Percentiles rank a stretch among this genome's conserved stretches.
These are phyloP conservation scores for Pristis pectinata DNA, from an alignment of 2,797 vertebrate genomes.

Conservation along the genomic window DNA sequence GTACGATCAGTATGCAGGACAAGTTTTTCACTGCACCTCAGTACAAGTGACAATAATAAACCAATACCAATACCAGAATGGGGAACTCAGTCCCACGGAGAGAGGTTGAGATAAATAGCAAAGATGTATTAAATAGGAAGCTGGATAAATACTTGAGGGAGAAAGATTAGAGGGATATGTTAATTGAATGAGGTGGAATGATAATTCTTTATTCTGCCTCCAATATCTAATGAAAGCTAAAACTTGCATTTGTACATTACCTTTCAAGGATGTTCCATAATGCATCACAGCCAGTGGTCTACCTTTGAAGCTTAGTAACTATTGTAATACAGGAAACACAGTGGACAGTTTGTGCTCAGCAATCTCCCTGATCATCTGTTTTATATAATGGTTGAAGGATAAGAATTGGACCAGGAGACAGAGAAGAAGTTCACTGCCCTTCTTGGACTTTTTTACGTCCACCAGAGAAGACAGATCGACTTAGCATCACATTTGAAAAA, in stretches of 20 bases:
- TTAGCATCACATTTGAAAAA: not conserved
- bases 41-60: no score
- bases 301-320: not conserved
- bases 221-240: not conserved
- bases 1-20: no score
- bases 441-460: no score
- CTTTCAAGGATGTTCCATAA: not conserved
- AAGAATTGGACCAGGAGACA: no score
- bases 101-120: not conserved
- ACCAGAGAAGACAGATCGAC: no score
- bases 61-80: no score
- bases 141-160: not conserved
- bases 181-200: not conserved
- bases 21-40: no score
- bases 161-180: not conserved
- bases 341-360: no score
- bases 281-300: no score
- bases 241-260: not conserved
- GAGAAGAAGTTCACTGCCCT: no score
- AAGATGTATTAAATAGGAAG: not conserved
- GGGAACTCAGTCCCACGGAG: not conserved
- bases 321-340: not conserved
- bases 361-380: no score
- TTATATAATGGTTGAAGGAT: no score
- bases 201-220: not conserved